These are phyloP conservation scores for Aplochiton taeniatus DNA, from an alignment of 2,797 vertebrate species.

Conservation along the genomic window DNA sequence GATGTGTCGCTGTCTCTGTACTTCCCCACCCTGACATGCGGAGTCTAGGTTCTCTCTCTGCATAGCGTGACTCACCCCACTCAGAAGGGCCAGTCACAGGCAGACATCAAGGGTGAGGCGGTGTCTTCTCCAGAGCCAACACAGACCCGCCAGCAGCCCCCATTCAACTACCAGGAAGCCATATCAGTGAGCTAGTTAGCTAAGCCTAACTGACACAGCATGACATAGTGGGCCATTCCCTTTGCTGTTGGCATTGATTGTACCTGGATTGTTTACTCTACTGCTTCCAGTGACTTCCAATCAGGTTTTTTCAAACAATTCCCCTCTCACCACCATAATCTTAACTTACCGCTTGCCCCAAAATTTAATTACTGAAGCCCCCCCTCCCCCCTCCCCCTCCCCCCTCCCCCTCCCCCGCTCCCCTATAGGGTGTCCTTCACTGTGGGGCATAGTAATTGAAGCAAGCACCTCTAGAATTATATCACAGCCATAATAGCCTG, in stretches of 20 bases:
- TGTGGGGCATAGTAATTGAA: slow-evolving; percentile 48
- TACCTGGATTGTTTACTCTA: slow-evolving; percentile 5
- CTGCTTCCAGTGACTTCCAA: not conserved
- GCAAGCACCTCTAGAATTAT: slow-evolving; percentile 59
- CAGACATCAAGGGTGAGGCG: slow-evolving; percentile 40
- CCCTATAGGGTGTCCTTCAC: slow-evolving; percentile 26
- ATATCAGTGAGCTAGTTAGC: no score
- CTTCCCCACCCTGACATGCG: not conserved
- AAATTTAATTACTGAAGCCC: not conserved
- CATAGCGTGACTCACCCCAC: slow-evolving; percentile 49
- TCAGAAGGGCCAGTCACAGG: slow-evolving; percentile 19
- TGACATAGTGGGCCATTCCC: not conserved
- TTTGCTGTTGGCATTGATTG: not conserved
- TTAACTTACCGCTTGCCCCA: not conserved
- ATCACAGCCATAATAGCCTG: slow-evolving; percentile 66
- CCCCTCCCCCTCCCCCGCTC: not conserved
- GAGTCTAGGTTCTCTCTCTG: slow-evolving; percentile 25
- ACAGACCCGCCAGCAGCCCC: not conserved
- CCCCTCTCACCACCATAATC: not conserved
- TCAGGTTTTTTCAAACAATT: not conserved
- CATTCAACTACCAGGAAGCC: not conserved
- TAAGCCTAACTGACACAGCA: no score
- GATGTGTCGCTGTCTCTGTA: no score
- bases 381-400: not conserved
- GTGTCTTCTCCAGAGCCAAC: slow-evolving; percentile 6